Evolutionary conservation across 2,797 vertebrate genomes (phyloP), one percentile per base, ranked within the genome.

Genomic region (Fratercula arctica): DNA sequence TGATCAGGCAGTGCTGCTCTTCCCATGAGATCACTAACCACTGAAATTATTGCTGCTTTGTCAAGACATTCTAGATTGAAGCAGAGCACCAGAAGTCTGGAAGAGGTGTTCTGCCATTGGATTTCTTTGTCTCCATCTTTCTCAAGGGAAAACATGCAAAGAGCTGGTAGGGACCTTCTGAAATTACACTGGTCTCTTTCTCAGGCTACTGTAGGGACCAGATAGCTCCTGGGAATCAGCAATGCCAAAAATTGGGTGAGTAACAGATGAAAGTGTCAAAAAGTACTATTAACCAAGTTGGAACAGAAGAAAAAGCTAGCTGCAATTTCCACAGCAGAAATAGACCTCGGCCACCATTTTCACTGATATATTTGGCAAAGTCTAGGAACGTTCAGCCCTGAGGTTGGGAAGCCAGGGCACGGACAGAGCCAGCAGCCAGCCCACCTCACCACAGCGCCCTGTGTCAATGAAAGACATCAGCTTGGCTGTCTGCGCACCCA

Each of bases 21-120:
- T 91, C 76, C 94, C 92, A 54, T 54, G 86, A 87, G 72, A 94
- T 92, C 78, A 48, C 72, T 87, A 79, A 94, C 57, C 66, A 35
- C 81, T 80, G 46, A 92, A 94, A 89, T 87, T 73, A 84, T 20
- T 66, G 59, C 63, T 77, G 70, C 60, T 95, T 90, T 31, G 13
- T 78, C 57, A 77, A 85, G 90, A 37, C 37, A 24, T 17, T 84
- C 39, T 68, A 64, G 29, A 48, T 90, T 70, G 56, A 90, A 89
- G 68, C 59, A 92, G 51, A 92, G 51, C 33, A 61, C 35, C 11
- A 31, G 28, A 50, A 73, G 23, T 25, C 68, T 61, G 21, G 19
- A 85, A 93, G 57, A 85, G 19, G 6, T 74, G 19, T 8, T 89
- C 12, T 87, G 48, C 26, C 3, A 2, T 4, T 85, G 60, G 2